Base-by-base conservation (phyloP, 2,888 invertebrate species). In the Drosophila neonasuta region DNA sequence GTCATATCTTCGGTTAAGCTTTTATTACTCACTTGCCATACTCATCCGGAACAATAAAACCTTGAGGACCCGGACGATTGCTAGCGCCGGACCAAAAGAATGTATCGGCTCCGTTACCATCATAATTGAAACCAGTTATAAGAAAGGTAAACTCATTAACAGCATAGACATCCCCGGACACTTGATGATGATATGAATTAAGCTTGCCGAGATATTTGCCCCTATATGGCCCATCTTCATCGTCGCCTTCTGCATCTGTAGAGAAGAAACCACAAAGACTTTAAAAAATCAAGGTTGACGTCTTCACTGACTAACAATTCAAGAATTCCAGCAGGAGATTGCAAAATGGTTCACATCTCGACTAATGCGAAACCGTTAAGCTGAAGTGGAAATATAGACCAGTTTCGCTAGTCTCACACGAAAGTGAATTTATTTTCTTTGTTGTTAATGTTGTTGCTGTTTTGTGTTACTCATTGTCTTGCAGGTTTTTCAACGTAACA, bases 51-150 rank as follows among this genome's bases (percentile, higher is more conserved):
- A 97, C 95, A 60, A 97, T 97, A 89, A 97, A 97, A 6, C 97
- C 97, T 89, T 97, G 96, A 0, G 96, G 96, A 0, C 97, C 97
- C 0, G 97, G 97, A 17, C 97, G 92, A 83, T 95, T 96, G 0
- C 95, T 93, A 34, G 96, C 94, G n/a, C 97, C 97, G 0, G 97
- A 95, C 97, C 97, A 97, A 91, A 97, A 97, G 91, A 96, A 97
- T 2, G 97, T 96, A 88, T 97, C 97, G 9, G 95, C 95, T 0
- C 97, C 97, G 46, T 96, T 95, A 42, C 97, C 97, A 89, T 97
- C 97, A 80, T 97, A 97, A 89, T 94, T 96, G 88, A 97, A 97
- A 71, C 94, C 94, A 17, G 94, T 94, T 66, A 97, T 90, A 9
- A 97, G 91, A 55, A 97, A 91, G 0, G 96, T 97, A 90, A 93